These are phyloP conservation scores for Mesocentrotus franciscanus DNA, from an alignment of 53 echinoderm and acorn worm genomes.

Conservation along the genomic window DNA sequence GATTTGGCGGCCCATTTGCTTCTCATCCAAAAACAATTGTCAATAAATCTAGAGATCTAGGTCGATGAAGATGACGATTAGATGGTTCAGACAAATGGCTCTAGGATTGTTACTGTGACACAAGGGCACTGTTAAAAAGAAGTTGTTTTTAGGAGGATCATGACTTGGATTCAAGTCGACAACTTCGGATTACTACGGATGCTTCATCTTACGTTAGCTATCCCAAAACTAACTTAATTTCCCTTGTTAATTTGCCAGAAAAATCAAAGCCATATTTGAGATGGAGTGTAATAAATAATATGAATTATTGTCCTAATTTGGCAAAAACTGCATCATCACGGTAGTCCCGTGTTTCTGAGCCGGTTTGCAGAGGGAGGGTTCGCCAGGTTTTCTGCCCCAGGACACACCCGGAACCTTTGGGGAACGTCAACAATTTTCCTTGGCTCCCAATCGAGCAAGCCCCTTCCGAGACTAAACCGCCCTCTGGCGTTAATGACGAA, in stretches of 20 bases:
- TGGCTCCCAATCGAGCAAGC: slow-evolving; percentile 29
- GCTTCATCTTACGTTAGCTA: not conserved
- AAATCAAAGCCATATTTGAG: slow-evolving; percentile 29
- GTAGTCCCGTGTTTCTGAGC: not conserved
- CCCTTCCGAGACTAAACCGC: slow-evolving; percentile 61
- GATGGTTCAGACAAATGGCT: slow-evolving; percentile 3
- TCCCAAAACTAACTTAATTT: slow-evolving; percentile 22
- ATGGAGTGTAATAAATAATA: not conserved
- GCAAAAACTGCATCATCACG: slow-evolving; percentile 7
- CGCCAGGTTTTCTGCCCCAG: not conserved
- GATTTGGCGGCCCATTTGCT: not conserved
- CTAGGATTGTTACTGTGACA: not conserved
- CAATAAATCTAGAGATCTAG: not conserved
- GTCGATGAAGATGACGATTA: slow-evolving; percentile 7
- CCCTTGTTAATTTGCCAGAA: not conserved
- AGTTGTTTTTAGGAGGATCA: slow-evolving; percentile 10
- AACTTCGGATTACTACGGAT: slow-evolving; percentile 16
- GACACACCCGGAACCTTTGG: slow-evolving; percentile 20
- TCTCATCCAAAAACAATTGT: not conserved
- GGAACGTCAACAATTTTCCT: slow-evolving; percentile 56
- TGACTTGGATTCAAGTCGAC: slow-evolving; percentile 17
- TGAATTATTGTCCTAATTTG: slow-evolving; percentile 4
- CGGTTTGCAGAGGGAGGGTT: slow-evolving; percentile 1
- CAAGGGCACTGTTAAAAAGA: not conserved
- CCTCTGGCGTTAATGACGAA: slow-evolving; percentile 51